Evolutionary conservation across 2,113 vertebrate species (phyloP), one percentile per base, ranked within the genome.

Genomic region (Notothenia coriiceps): DNA sequence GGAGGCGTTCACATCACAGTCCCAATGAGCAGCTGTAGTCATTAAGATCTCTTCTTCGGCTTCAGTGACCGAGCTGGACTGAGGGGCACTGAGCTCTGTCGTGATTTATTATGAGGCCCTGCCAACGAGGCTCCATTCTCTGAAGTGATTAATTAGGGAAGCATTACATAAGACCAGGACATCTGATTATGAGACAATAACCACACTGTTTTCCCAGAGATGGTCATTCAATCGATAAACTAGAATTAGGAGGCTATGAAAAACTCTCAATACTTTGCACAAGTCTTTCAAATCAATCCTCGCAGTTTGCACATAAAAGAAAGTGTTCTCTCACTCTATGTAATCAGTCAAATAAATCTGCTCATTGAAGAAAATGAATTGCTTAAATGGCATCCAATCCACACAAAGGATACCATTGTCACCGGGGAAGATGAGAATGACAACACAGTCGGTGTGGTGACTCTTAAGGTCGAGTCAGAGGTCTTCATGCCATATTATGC

Each of bases 401-500:
- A 82, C 22, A 83, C 47, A 76, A 86, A 83, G 59, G 64, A 40
- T 62, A 18, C 35, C n/a, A 75, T 9, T 87, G 80, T 88, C 65
- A 73, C 33, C 18, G 54, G 49, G 8, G 22, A 69, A 63, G 76
- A 85, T 52, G 68, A 77, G 77, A 84, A 70, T 70, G 74, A 81
- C 82, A 87, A 66, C 50, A 8, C 50, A 65, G 85, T 82, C 25
- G 62, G 52, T 68, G 70, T 86, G 82, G 73, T 73, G 70, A 90
- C 33, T 84, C 74, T 80, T 64, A 73, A 80, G 91, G 81, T 78
- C 85, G 85, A 88, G 87, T 74, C 80, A 92, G 77, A 91, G 90
- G 91, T 91, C 90, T 92, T 89, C 89, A 89, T 79, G 92, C 86
- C 82, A 80, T 77, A 90, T 94, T 93, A 92, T 83, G 61, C 50